phyloP scores from a whole-genome alignment of 1,140 invertebrate species.

The Drosophila persimilis region DNA sequence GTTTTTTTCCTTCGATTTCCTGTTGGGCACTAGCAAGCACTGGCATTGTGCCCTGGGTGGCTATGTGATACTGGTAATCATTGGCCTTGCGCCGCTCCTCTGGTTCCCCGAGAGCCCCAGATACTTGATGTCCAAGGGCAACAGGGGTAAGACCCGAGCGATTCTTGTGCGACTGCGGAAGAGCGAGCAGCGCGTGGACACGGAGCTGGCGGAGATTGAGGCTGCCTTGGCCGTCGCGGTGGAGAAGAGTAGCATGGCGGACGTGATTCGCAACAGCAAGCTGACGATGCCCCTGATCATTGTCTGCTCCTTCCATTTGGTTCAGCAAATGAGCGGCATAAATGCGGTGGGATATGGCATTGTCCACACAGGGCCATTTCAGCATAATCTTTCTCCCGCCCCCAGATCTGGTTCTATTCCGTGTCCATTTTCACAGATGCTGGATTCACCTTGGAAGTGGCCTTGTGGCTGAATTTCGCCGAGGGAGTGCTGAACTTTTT shows the following conservation, averaged over 20 bases:
- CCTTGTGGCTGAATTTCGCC: slow-evolving; percentile 87
- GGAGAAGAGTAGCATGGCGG: slow-evolving; percentile 56
- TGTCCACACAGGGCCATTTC: not conserved
- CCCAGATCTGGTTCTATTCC: slow-evolving; percentile 89
- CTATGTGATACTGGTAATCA: slow-evolving; percentile 85
- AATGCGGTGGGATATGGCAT: slow-evolving; percentile 84
- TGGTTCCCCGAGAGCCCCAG: slow-evolving; percentile 92
- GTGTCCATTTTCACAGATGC: slow-evolving; percentile 86
- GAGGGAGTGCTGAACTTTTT: slow-evolving; percentile 87
- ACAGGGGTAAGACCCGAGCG: slow-evolving; percentile 84
- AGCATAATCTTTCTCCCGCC: not conserved
- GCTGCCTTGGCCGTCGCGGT: slow-evolving; percentile 89
- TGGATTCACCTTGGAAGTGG: slow-evolving; percentile 83
- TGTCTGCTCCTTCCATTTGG: slow-evolving; percentile 88
- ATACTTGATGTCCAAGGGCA: slow-evolving; percentile 87
- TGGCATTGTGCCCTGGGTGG: slow-evolving; percentile 89
- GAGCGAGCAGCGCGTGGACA: slow-evolving; percentile 8
- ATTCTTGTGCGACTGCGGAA: slow-evolving; percentile 78
- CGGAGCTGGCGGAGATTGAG: slow-evolving; percentile 92
- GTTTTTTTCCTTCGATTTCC: slow-evolving; percentile 82
- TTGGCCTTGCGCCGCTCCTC: slow-evolving; percentile 84
- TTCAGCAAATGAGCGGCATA: slow-evolving; percentile 92
- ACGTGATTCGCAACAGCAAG: slow-evolving; percentile 25
- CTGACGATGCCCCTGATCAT: slow-evolving; percentile 86
- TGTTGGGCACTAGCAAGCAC: slow-evolving; percentile 83